Evolutionary conservation across 2,888 invertebrate species (phyloP).

Genomic region (Carterocephalus palaemon): DNA sequence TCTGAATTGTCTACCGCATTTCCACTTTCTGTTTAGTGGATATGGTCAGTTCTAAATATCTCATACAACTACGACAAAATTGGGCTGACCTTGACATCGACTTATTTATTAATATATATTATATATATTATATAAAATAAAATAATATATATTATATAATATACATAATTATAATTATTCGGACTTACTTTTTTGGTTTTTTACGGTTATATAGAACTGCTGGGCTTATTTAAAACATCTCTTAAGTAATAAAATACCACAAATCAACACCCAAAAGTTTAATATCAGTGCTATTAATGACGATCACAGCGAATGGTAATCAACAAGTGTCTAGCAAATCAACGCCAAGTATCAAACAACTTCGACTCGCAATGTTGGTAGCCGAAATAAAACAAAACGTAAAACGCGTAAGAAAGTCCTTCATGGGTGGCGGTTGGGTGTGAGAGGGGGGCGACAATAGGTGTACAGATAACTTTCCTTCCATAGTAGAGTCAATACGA

Average conservation of each 20-base stretch:
- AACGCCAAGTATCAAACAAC: slow-evolving; percentile 27
- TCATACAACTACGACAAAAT: no score
- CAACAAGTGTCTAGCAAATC: slow-evolving; percentile 34
- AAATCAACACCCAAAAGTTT: background rate
- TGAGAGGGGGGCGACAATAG: slow-evolving; percentile 68
- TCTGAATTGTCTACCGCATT: no score
- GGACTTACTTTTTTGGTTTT: no score
- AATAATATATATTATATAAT: no score
- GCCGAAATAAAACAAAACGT: slow-evolving; percentile 66
- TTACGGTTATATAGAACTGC: no score
- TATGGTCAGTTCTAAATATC: no score
- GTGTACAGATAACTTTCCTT: slow-evolving; percentile 79
- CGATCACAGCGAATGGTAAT: slow-evolving; percentile 19
- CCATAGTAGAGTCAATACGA: slow-evolving; percentile 78
- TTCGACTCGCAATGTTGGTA: slow-evolving; percentile 27
- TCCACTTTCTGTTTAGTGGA: no score
- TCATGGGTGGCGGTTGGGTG: slow-evolving; percentile 48
- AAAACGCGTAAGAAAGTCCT: slow-evolving; percentile 76
- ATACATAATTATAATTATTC: no score
- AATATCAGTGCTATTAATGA: background rate
- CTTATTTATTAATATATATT: no score
- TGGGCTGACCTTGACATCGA: no score
- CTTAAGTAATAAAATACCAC: slow-evolving; percentile 18
- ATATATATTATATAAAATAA: no score
- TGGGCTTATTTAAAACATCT: no score